A percentile compares a stretch with the other conserved stretches of the same genome.
Conservation (phyloP, 1,140 invertebrate species). For the Geopemphigus sp. region DNA sequence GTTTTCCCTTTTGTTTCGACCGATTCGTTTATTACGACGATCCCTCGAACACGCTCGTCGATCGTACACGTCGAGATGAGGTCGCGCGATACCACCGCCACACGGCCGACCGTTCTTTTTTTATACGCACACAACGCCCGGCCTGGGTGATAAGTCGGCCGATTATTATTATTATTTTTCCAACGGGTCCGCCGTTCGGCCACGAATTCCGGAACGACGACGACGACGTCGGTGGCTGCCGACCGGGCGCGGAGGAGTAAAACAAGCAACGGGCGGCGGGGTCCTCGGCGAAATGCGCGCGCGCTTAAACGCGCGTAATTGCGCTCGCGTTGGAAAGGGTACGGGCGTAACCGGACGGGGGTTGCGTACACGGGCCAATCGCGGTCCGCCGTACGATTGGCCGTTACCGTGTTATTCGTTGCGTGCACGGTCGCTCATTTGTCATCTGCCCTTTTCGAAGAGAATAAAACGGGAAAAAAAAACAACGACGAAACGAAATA, state of each 20-base stretch:
- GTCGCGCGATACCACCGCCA: background rate
- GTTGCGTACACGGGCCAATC: conserved; percentile 14
- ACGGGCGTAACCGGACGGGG: conserved; percentile 10
- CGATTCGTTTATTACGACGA: conserved; percentile 36
- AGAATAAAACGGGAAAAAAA: conserved; percentile 16
- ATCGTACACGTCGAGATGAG: conserved; percentile 34
- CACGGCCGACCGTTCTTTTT: no score
- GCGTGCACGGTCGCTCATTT: conserved; percentile 40
- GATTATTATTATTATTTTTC: no score
- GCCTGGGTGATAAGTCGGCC: no score
- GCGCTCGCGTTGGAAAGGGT: no score
- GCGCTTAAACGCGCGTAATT: no score
- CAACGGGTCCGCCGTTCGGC: no score
- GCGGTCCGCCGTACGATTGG: conserved; percentile 13
- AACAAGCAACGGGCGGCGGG: no score
- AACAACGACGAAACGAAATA: conserved; percentile 8
- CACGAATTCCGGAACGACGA: no score
- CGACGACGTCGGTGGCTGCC: no score
- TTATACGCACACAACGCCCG: no score
- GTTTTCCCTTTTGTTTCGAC: conserved; percentile 40
- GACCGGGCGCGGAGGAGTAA: no score
- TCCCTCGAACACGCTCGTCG: conserved; percentile 18
- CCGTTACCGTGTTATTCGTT: conserved; percentile 40
- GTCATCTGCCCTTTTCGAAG: conserved; percentile 40
- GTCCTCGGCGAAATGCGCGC: no score